Evolutionary conservation across 2,797 vertebrate species (phyloP), one percentile per base, ranked within the genome.

Genomic region (Spheniscus humboldti): DNA sequence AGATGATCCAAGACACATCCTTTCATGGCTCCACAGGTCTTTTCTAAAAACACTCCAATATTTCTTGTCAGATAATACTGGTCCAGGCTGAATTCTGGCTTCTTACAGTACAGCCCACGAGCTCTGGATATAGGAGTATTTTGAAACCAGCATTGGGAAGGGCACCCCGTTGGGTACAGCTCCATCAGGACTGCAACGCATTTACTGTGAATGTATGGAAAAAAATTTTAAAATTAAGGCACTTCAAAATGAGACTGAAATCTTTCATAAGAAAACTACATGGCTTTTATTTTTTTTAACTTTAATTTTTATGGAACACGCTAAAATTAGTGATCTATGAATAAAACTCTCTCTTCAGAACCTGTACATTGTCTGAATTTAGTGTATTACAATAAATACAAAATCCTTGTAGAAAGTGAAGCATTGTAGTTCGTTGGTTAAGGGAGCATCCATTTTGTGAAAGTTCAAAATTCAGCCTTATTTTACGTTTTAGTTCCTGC

Each of bases 81-180:
- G 18, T 50, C 25, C 25, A 45, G 41, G 50, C 13, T 79, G 39
- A 91, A 87, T 76, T 87, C 31, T 80, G 39, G 7, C 53, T 80
- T 50, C 50, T 79, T 69, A 41, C 5, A 59, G 15, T 6, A 24
- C 8, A 39, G 15, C 33, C 73, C 2, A 0, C 0, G 0, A 39
- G n/a, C 33, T 73, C 41, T 50, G 71, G 24, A 20, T 62, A 18
- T 20, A 73, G 15, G 4, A 9, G 2, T 41, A 27, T 75, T 93
- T 74, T 78, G 53, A 92, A 92, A 80, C 22, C 53, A 63, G 12
- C 41, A 33, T 25, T 59, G 30, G 12, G 27, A 52, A 37, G 50
- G 48, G 41, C n/a, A 64, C 4, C 8, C 16, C n/a, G 2, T 8
- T 28, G 24, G 20, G 11, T 66, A 30, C 19, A 71, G 55, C 15